A percentile compares a stretch with the other conserved stretches of the same genome.
phyloP scores from a whole-genome alignment of 2,113 vertebrate species.

The Oplegnathus fasciatus region DNA sequence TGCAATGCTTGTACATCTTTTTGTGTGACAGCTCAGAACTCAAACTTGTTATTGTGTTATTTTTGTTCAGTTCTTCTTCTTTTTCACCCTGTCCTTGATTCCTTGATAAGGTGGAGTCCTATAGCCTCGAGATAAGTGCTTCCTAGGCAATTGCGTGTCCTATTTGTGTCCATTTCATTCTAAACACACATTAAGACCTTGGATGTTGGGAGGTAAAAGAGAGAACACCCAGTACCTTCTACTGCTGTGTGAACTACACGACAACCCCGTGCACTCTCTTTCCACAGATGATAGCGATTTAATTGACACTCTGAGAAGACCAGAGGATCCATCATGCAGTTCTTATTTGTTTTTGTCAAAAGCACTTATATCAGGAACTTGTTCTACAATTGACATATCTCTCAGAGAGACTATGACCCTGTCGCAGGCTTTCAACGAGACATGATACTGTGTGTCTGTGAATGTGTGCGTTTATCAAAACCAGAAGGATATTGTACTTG shows the following conservation, averaged over 20 bases:
- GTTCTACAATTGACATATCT: neutral
- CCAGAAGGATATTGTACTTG: neutral
- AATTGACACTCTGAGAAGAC: neutral
- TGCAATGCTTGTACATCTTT: neutral
- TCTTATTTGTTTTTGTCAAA: neutral
- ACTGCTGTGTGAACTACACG: neutral
- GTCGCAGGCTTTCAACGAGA: slow-evolving; percentile 8
- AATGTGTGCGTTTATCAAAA: slow-evolving; percentile 14
- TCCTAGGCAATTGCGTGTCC: too few relatives aligned
- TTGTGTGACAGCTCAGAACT: neutral
- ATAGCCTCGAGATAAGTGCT: neutral
- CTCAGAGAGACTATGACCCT: neutral
- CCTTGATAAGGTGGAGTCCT: neutral
- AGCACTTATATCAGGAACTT: neutral
- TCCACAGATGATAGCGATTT: neutral
- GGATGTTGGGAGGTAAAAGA: neutral
- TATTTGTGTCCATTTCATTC: neutral
- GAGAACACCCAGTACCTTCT: neutral
- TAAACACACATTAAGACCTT: neutral
- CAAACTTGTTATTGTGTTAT: neutral
- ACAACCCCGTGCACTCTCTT: neutral
- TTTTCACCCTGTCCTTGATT: neutral
- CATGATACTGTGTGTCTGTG: neutral
- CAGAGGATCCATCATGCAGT: neutral
- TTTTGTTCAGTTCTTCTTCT: neutral